Conservation (phyloP, 2,888 invertebrate genomes). For the Omphaloscelis lunosa region DNA sequence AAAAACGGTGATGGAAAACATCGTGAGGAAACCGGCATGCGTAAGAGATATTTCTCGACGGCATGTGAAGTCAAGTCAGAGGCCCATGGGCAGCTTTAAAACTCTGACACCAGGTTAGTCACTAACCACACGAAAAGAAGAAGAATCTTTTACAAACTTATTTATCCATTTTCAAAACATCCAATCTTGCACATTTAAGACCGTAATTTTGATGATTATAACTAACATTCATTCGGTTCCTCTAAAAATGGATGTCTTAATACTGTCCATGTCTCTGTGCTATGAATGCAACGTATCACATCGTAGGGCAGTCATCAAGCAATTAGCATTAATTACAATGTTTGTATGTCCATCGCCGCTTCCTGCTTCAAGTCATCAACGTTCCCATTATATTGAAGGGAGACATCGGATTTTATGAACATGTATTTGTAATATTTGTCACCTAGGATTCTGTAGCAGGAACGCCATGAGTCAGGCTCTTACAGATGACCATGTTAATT, state of each 20-base stretch:
- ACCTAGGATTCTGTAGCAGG: conserved; percentile 2
- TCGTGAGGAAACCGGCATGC: too few relatives aligned
- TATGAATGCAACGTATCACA: conserved; percentile 32
- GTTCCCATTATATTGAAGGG: conserved; percentile 50
- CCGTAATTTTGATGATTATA: too few relatives aligned
- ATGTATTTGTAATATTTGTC: conserved; percentile 36
- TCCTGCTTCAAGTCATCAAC: conserved; percentile 74
- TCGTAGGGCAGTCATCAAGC: conserved; percentile 65
- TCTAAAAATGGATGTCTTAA: background rate
- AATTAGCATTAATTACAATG: conserved; percentile 84
- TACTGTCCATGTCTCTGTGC: background rate
- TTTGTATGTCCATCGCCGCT: conserved; percentile 81
- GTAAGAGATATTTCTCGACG: too few relatives aligned
- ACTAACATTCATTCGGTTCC: background rate
- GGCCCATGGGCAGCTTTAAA: too few relatives aligned
- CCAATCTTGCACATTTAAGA: too few relatives aligned
- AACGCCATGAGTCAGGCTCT: conserved; percentile 10
- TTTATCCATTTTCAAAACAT: too few relatives aligned
- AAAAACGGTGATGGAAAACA: too few relatives aligned
- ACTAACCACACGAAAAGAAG: too few relatives aligned
- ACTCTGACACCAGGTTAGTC: too few relatives aligned
- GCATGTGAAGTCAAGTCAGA: too few relatives aligned
- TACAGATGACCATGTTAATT: background rate
- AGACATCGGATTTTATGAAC: conserved; percentile 47
- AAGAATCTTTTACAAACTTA: too few relatives aligned